Percentiles rank a stretch among this genome's conserved stretches.
Evolutionary conservation across 1,140 invertebrate genomes (phyloP).

Genomic region (Hyles euphorbiae): DNA sequence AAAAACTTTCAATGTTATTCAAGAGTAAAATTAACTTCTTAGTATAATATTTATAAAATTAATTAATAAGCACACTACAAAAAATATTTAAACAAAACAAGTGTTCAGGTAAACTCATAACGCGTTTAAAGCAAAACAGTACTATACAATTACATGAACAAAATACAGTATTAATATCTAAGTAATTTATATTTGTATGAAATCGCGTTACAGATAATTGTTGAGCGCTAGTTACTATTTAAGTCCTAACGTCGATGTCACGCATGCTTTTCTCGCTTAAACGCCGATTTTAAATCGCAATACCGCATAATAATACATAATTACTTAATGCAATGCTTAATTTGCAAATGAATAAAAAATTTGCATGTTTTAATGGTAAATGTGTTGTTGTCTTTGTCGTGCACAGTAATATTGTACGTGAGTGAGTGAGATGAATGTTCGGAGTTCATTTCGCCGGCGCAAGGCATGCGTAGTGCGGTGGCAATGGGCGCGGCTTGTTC

Average conservation of each 20-base stretch:
- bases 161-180: too few relatives aligned
- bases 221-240: too few relatives aligned
- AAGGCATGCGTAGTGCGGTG: constrained; percentile 62
- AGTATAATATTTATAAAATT: too few relatives aligned
- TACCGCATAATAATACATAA: constrained; percentile 58
- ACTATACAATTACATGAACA: too few relatives aligned
- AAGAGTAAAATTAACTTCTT: too few relatives aligned
- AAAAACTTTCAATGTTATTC: too few relatives aligned
- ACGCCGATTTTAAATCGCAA: constrained; percentile 23
- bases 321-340: constrained; percentile 63
- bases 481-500: constrained; percentile 48
- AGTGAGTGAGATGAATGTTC: constrained; percentile 42
- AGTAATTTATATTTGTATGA: too few relatives aligned
- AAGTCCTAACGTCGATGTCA: background rate
- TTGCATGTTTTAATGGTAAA: constrained; percentile 55
- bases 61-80: too few relatives aligned
- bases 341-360: constrained; percentile 68
- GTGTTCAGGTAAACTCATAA: too few relatives aligned
- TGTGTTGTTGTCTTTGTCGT: constrained; percentile 36
- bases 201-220: too few relatives aligned
- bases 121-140: too few relatives aligned
- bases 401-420: constrained; percentile 21
- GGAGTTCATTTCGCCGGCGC: constrained; percentile 35
- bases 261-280: constrained; percentile 3
- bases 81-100: too few relatives aligned